Evolutionary conservation across 2,113 vertebrate species (phyloP), one percentile per base, ranked within the genome.

Genomic region (Chinchilla lanigera): DNA sequence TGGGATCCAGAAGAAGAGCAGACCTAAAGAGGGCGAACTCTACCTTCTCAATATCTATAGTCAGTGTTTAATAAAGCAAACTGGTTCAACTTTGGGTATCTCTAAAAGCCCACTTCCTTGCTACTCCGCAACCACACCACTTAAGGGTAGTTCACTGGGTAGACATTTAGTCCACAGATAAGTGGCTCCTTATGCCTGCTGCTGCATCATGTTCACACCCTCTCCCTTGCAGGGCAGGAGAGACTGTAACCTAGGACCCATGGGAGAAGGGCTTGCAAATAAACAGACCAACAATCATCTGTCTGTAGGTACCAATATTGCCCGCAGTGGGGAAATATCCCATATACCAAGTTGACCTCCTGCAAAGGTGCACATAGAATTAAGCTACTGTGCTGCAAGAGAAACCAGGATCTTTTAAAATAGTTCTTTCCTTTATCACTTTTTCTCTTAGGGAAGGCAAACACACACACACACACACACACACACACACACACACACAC

Each of bases 21-120:
- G 94, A 96, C 86, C 86, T 7, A 71, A 95, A 96, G 90, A 95
- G 94, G 97, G 95, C 69, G 81, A 90, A 94, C 50, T 80, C 84
- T 86, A 47, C 94, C 56, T 95, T 97, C 50, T 94, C 95, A 96
- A 78, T 83, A 95, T 91, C 95, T 95, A 97, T 30, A 95, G 82
- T 63, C 91, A 97, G 73, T 80, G 61, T 83, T 67, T 77, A 92
- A 94, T n/a, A 94, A 58, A 90, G 14, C 84, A 56, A 28, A 82
- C 35, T 56, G 65, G n/a, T 58, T 96, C 86, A 92, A 86, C 56
- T 65, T 92, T 73, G 90, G 77, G 7, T 58, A n/a, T 89, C 75
- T 92, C 56, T 90, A 94, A 96, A 96, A 94, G 94, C 93, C 73
- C 94, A 91, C 80, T 93, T 96, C 80, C 88, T 91, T 84, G 82